A percentile compares a stretch with the other conserved stretches of the same genome.
These are phyloP conservation scores for Eutolmus rufibarbis DNA, from an alignment of 2,888 invertebrate species.

Conservation along the genomic window DNA sequence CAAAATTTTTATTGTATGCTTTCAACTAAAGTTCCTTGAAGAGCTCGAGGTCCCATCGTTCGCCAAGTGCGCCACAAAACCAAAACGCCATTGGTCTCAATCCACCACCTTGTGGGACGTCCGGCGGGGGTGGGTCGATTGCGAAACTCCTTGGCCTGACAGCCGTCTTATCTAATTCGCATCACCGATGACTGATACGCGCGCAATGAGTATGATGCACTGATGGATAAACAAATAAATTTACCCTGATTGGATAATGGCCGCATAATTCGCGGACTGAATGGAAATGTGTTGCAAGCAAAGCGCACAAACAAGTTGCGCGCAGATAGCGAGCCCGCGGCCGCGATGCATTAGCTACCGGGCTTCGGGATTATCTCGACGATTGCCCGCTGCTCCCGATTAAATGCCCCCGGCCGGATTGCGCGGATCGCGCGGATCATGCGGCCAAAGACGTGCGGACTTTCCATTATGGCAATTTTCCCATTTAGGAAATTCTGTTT, in stretches of 20 bases:
- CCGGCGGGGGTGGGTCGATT: not conserved
- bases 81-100: not conserved
- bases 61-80: not conserved
- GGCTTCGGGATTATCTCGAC: not conserved
- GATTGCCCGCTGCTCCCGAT: conserved; percentile 22
- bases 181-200: not conserved
- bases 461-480: conserved; percentile 25
- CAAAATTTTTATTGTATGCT: too few species aligned
- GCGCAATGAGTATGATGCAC: conserved; percentile 34
- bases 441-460: not conserved
- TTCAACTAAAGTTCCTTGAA: not conserved
- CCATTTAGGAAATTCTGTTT: conserved; percentile 21
- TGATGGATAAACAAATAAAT: conserved; percentile 62
- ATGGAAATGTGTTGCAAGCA: conserved; percentile 63
- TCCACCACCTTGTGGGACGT: not conserved
- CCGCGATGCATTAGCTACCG: conserved; percentile 27
- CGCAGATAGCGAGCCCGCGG: not conserved
- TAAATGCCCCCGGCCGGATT: not conserved
- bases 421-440: not conserved
- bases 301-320: conserved; percentile 57
- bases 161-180: conserved; percentile 23
- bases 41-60: not conserved
- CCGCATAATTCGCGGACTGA: conserved; percentile 63
- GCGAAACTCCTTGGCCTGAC: not conserved
- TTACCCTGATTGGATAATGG: conserved; percentile 64